Evolutionary conservation across 2,888 invertebrate genomes (phyloP), one percentile per base, ranked within the genome.

Genomic region (Caenorhabditis doughertyi): DNA sequence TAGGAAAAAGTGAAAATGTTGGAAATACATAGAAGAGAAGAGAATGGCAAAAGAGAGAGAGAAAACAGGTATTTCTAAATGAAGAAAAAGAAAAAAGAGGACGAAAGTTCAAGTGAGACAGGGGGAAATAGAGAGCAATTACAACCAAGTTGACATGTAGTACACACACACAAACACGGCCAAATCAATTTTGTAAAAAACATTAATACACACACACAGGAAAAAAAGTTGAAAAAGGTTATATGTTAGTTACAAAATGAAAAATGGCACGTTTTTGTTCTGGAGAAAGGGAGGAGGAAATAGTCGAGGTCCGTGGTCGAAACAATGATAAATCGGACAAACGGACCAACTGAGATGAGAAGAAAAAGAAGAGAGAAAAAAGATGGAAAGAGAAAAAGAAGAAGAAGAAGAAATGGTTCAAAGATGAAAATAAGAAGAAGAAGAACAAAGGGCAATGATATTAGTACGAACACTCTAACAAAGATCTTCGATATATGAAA

Each of bases 251-350:
- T 53, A 29, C 9, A 44, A 44, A 56, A 55, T 18, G 60, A 32
- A 27, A 64, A 64, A 49, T 49, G 64, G 64, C 32, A 47, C 47
- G 29, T 29, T 47, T 29, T 49, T 39, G 39, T 60, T 60, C 58
- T 21, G 11, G 42, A 25, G 32, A 21, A 35, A n/a, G n/a, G n/a
- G n/a, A n/a, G n/a, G 23, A 29, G 5, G 23, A 62, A 25, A 35
- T 29, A 64, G 21, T 21, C 32, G n/a, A 25, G 60, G 51, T 51
- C 53, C 44, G 55, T 53, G 73, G 56, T 53, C 53, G 64, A 74
- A 55, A 56, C 53, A 49, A 53, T 64, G 70, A 73, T 68, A 70
- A 56, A 74, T 73, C 47, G 68, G 62, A 55, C 58, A 29, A 64
- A 47, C 35, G 53, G 49, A 65, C 27, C 23, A 16, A n/a, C n/a